phyloP scores from a whole-genome alignment of 2,113 vertebrate genomes.

The Hyla sarda region DNA sequence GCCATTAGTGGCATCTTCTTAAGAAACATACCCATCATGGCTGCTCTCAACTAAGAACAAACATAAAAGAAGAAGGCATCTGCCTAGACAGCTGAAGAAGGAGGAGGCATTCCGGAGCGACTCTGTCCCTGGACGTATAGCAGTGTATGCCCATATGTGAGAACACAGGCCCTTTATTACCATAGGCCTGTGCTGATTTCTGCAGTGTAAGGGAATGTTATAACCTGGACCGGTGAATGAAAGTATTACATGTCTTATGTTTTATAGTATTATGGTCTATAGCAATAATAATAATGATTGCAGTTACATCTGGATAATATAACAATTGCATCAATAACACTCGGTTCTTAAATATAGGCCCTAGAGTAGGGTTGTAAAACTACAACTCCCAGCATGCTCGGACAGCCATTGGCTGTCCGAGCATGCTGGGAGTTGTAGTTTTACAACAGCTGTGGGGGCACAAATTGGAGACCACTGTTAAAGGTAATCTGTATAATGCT shows the following conservation, averaged over 20 bases:
- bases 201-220: background rate
- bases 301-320: too few species aligned
- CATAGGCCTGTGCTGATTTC: background rate
- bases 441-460: too few species aligned
- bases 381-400: too few species aligned
- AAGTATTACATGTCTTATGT: background rate
- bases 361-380: too few species aligned
- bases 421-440: too few species aligned
- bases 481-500: too few species aligned
- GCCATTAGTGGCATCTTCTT: conserved; percentile 4
- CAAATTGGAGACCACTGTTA: too few species aligned
- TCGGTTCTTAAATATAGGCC: too few species aligned
- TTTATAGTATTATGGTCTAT: too few species aligned
- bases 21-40: background rate
- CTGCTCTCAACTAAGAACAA: background rate
- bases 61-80: conserved; percentile 30
- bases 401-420: too few species aligned
- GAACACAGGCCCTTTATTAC: conserved; percentile 5
- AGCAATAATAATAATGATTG: too few species aligned
- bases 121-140: conserved; percentile 10
- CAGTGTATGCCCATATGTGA: background rate
- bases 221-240: background rate
- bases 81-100: conserved; percentile 32
- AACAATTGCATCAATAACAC: too few species aligned
- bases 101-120: background rate